These are phyloP conservation scores for Octodon degus DNA, from an alignment of 2,113 vertebrate species.

Conservation along the genomic window DNA sequence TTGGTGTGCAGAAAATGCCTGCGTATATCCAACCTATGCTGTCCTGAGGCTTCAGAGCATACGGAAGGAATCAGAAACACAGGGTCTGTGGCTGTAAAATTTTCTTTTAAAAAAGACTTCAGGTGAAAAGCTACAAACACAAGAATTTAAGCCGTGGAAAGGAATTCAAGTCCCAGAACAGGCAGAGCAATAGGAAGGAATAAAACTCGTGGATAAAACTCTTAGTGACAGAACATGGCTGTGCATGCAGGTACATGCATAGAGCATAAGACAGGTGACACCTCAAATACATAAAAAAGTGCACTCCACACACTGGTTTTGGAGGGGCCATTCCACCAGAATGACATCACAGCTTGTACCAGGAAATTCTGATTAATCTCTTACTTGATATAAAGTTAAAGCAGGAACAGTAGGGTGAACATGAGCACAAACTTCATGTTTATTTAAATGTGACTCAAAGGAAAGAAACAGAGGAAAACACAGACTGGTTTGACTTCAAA, in stretches of 20 bases:
- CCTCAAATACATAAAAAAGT: neutral
- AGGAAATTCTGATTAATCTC: neutral
- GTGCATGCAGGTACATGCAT: neutral
- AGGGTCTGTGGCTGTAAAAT: neutral
- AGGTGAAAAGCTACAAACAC: neutral
- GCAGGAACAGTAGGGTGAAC: neutral
- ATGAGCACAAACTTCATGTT: neutral
- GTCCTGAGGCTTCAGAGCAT: neutral
- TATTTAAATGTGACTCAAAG: neutral
- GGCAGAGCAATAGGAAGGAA: neutral
- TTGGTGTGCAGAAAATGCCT: fast-evolving
- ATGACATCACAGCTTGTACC: fast-evolving
- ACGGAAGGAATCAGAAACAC: neutral
- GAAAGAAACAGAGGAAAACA: neutral
- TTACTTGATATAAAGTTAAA: neutral
- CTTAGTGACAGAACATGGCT: neutral
- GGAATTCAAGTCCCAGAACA: neutral
- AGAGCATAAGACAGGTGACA: neutral
- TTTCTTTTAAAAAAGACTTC: neutral
- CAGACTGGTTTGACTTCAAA: neutral
- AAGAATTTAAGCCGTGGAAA: neutral
- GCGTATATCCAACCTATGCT: neutral
- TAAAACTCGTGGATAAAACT: neutral
- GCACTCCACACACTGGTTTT: neutral
- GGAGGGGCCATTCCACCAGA: neutral